A percentile compares a stretch with the other conserved stretches of the same genome.
Conservation (phyloP, 1,140 invertebrate genomes). For the Drosophila kepulauana region DNA sequence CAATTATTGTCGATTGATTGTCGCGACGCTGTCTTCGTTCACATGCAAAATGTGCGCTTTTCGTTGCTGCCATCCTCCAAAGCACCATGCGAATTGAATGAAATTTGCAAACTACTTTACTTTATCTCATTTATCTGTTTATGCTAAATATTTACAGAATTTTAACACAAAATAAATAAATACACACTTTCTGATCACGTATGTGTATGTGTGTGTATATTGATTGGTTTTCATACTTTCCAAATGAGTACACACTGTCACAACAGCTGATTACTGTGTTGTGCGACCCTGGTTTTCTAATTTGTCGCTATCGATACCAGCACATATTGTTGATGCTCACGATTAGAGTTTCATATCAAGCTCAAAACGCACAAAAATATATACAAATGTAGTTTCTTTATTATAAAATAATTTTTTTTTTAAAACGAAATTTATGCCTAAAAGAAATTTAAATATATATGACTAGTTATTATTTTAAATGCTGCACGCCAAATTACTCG, state of each 20-base stretch:
- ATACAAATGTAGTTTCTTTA: too few species aligned
- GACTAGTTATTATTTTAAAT: too few species aligned
- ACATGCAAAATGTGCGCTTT: not conserved
- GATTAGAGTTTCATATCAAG: too few species aligned
- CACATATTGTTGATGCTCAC: too few species aligned
- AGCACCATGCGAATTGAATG: constrained; percentile 9
- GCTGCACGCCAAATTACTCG: too few species aligned
- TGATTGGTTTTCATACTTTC: not conserved
- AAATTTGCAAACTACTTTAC: not conserved
- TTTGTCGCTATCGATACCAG: not conserved
- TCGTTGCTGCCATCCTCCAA: constrained; percentile 5
- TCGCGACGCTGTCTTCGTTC: constrained; percentile 1
- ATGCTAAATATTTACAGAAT: constrained; percentile 50
- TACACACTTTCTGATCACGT: constrained; percentile 17
- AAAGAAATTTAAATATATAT: too few species aligned
- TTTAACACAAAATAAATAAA: constrained; percentile 45
- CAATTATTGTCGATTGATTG: constrained; percentile 11
- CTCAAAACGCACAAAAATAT: too few species aligned
- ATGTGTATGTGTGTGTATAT: not conserved
- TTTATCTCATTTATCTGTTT: constrained; percentile 43
- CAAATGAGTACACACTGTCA: not conserved
- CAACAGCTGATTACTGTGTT: not conserved
- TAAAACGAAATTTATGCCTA: too few species aligned
- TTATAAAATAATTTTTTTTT: too few species aligned
- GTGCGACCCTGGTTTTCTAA: not conserved